Evolutionary conservation across 2,797 vertebrate species (phyloP), one percentile per base, ranked within the genome.

Genomic region (Nannoperca obscura): DNA sequence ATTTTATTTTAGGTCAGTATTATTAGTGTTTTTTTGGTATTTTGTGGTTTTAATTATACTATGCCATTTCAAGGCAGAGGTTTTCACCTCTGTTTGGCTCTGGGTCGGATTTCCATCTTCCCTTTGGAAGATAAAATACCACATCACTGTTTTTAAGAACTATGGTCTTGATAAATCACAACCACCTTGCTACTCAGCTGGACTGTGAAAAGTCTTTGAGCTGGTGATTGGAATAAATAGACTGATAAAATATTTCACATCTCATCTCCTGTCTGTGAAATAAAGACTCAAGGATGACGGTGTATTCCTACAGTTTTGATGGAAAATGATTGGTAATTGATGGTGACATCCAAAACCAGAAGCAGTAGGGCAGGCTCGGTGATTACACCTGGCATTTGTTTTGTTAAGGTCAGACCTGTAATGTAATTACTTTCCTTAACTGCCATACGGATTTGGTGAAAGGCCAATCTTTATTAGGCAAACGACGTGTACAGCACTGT

Each of bases 391-490:
- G 79, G 13, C 82, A 77, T 87, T 68, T 81, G 80, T 82, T 78
- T 82, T 59, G 71, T 55, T 76, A 74, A 88, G 91, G 88, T 94
- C 81, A 86, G 46, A 83, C 74, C 53, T 79, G 71, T 92, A 87
- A 85, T 86, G 74, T 72, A 64, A 78, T 78, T 74, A 72, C 69
- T 58, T 62, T 44, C 76, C 63, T 84, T 76, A 82, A 82, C 54
- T 71, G 62, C 64, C 58, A 47, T 87, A 80, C 74, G 76, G 88
- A 85, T 79, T 73, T 84, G 79, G 79, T 77, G 70, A 89, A 84
- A 90, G 82, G 74, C 67, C 81, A 84, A n/a, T 73, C 80, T 87
- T 88, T 87, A 58, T 80, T 58, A 61, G 47, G 74, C 46, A 78
- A 74, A 77, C 59, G 67, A 68, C 64, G 65, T 82, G 69, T 65